A percentile compares a stretch with the other conserved stretches of the same genome.
Evolutionary conservation across 1,140 invertebrate genomes (phyloP).

Genomic region (Polypedilum vanderplanki): DNA sequence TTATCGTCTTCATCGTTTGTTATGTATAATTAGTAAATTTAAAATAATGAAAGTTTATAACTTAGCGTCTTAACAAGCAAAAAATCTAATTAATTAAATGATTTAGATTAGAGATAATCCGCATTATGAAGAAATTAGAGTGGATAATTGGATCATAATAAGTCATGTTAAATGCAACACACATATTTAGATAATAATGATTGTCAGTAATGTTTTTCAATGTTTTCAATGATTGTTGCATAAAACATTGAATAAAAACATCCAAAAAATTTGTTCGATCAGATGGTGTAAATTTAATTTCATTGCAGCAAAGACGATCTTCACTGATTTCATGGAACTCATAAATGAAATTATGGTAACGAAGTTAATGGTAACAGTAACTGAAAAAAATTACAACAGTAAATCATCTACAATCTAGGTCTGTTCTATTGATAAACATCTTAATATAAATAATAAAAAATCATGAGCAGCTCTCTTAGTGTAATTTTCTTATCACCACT

Average conservation of each 20-base stretch:
- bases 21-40: too few species aligned
- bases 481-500: slow-evolving; percentile 15
- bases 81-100: not conserved
- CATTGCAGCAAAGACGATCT: not conserved
- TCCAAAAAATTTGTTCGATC: not conserved
- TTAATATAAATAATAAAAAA: not conserved
- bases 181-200: not conserved
- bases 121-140: not conserved
- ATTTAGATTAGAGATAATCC: slow-evolving; percentile 5
- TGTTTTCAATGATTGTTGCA: slow-evolving; percentile 9
- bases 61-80: too few species aligned
- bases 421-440: not conserved
- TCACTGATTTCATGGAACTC: slow-evolving; percentile 6
- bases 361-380: slow-evolving; percentile 7
- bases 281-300: too few species aligned
- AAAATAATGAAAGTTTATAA: too few species aligned
- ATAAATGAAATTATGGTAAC: slow-evolving; percentile 9
- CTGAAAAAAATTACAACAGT: slow-evolving; percentile 12
- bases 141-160: slow-evolving; percentile 3
- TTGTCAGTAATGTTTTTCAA: not conserved
- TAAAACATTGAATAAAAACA: not conserved
- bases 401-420: slow-evolving; percentile 26
- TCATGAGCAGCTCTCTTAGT: not conserved
- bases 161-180: not conserved
- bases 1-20: too few species aligned